Evolutionary conservation across 2,797 vertebrate species (phyloP).

Genomic region (Gymnodraco acuticeps): DNA sequence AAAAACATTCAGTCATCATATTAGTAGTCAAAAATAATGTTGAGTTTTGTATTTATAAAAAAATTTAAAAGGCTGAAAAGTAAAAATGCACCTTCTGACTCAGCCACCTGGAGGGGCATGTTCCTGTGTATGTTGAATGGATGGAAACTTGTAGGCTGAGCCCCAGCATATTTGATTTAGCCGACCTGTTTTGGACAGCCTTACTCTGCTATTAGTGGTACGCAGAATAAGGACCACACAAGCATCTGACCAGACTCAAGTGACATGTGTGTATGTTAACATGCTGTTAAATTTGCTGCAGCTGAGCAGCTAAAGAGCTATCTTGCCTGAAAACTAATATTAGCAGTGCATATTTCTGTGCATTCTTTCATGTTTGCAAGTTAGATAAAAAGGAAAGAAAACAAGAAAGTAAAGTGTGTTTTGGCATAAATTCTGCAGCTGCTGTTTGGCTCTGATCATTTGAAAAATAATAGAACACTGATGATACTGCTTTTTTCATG

Average conservation of each 20-base stretch:
- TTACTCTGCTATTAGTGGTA: not conserved
- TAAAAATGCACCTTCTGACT: too few species aligned
- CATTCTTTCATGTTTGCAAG: not conserved
- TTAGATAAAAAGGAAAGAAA: not conserved
- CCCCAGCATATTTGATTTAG: not conserved
- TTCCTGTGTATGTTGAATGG: not conserved
- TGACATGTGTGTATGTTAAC: not conserved
- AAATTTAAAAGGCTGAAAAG: not conserved
- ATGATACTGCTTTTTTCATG: not conserved
- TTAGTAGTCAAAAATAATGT: not conserved
- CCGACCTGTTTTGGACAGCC: not conserved
- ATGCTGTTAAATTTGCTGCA: not conserved
- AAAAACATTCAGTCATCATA: not conserved
- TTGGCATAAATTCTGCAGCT: not conserved
- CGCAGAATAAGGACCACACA: not conserved
- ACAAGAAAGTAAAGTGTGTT: not conserved
- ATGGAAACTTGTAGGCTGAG: not conserved
- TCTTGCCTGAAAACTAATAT: too few species aligned
- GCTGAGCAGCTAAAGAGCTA: not conserved
- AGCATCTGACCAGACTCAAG: not conserved
- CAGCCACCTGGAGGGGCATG: not conserved
- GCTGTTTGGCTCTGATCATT: not conserved
- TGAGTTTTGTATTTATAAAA: too few species aligned
- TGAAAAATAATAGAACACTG: not conserved
- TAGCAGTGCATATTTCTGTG: not conserved